These are phyloP conservation scores for Staurois parvus DNA, from an alignment of 2,797 vertebrate species.

Conservation along the genomic window DNA sequence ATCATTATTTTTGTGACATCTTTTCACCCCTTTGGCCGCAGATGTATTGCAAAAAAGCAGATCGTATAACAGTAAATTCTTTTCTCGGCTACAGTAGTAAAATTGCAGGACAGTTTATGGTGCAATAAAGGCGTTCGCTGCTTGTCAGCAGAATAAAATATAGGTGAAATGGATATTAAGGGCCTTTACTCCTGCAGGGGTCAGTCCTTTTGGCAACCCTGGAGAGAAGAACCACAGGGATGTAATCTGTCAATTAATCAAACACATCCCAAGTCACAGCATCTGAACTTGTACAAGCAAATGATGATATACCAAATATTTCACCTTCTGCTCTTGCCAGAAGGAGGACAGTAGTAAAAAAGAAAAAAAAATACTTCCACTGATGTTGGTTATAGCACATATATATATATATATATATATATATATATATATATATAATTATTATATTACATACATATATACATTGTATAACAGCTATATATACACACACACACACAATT, in stretches of 20 bases:
- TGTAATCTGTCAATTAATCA: slow-evolving; percentile 57
- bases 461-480: too few species aligned
- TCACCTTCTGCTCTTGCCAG: not conserved
- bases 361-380: not conserved
- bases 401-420: too few species aligned
- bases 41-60: slow-evolving; percentile 58
- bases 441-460: not conserved
- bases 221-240: slow-evolving; percentile 25
- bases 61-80: slow-evolving; percentile 61
- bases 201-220: slow-evolving; percentile 57
- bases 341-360: not conserved
- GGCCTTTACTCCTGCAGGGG: slow-evolving; percentile 52
- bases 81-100: slow-evolving; percentile 58
- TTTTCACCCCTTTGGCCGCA: slow-evolving; percentile 54
- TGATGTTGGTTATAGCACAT: not conserved
- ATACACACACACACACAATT: too few species aligned
- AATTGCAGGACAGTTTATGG: slow-evolving; percentile 60
- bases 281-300: slow-evolving; percentile 6
- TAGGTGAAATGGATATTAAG: slow-evolving; percentile 59
- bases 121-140: slow-evolving; percentile 61
- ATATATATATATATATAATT: too few species aligned
- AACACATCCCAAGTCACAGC: slow-evolving; percentile 30
- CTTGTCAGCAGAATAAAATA: slow-evolving; percentile 62
- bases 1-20: slow-evolving; percentile 63
- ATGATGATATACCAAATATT: slow-evolving; percentile 32